These are phyloP conservation scores for Irena cyanogastra DNA, from an alignment of 2,113 vertebrate genomes.

Conservation along the genomic window DNA sequence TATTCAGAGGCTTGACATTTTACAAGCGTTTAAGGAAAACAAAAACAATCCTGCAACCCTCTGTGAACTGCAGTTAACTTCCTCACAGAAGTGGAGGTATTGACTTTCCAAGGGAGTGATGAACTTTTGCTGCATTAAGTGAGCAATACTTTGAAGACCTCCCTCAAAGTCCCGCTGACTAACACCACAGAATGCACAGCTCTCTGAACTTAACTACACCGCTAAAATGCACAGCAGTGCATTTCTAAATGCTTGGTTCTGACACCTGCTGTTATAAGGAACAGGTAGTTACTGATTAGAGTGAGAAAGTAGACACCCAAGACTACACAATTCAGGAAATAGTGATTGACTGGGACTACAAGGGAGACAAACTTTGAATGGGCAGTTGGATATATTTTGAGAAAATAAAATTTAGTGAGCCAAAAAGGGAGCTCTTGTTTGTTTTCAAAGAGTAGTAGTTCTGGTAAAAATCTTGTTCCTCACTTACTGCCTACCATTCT, in stretches of 20 bases:
- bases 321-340: not conserved
- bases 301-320: not conserved
- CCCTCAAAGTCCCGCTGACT: not conserved
- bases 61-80: not conserved
- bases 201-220: not conserved
- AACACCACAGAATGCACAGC: not conserved
- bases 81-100: not conserved
- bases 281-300: not conserved
- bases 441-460: not conserved
- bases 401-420: not conserved
- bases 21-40: not conserved
- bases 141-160: not conserved
- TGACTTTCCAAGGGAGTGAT: not conserved
- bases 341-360: not conserved
- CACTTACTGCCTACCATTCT: not conserved
- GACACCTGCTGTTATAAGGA: not conserved
- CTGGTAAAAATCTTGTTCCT: not conserved
- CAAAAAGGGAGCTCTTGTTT: not conserved
- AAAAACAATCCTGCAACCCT: not conserved
- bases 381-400: not conserved
- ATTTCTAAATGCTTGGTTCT: not conserved
- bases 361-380: not conserved
- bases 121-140: not conserved
- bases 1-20: not conserved
- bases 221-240: not conserved